These are phyloP conservation scores for Aphelinus atriplicis DNA, from an alignment of 1,140 invertebrate species.

Conservation along the genomic window DNA sequence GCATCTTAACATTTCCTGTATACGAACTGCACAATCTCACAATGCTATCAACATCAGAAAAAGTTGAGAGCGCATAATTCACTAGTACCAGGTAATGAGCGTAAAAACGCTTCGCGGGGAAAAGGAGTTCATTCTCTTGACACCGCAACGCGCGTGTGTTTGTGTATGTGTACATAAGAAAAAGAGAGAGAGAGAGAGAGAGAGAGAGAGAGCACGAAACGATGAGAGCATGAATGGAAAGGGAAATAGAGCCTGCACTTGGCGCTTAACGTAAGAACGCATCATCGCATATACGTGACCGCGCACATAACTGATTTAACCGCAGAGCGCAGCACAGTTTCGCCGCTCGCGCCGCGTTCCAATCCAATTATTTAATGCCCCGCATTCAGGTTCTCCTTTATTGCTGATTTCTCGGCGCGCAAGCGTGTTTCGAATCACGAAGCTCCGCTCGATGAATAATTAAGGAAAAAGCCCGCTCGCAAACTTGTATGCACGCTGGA, in stretches of 20 bases:
- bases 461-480: not conserved
- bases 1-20: too few species aligned
- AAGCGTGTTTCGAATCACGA: not conserved
- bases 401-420: not conserved
- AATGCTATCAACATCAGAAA: too few species aligned
- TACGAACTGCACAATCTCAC: too few species aligned
- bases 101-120: too few species aligned
- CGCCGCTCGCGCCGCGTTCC: not conserved
- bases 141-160: too few species aligned
- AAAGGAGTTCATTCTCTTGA: too few species aligned
- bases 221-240: not conserved
- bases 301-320: not conserved
- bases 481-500: not conserved
- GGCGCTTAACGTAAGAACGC: not conserved
- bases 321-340: not conserved
- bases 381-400: not conserved
- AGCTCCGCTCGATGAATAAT: not conserved
- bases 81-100: too few species aligned
- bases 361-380: conserved; percentile 14
- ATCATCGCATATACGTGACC: not conserved
- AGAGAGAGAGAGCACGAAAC: not conserved
- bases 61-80: too few species aligned
- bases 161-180: too few species aligned
- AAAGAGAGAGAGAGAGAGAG: not conserved
- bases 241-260: not conserved